Evolutionary conservation across 2,113 vertebrate genomes (phyloP).

Genomic region (Passer montanus): DNA sequence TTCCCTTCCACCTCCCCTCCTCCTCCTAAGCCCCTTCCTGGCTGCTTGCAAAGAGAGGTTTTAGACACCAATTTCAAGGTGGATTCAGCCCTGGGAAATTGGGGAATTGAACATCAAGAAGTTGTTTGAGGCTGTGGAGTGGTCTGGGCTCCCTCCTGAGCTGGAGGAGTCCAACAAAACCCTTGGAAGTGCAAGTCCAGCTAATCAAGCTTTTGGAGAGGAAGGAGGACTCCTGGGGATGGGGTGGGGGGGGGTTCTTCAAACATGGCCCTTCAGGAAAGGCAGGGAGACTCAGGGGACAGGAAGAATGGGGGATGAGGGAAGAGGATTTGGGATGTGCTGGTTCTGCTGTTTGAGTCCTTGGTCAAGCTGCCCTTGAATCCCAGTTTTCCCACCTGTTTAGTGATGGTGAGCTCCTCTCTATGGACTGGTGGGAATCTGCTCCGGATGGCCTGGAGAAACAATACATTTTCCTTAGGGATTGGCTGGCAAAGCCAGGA

Average conservation of each 20-base stretch:
- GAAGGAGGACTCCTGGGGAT: not conserved
- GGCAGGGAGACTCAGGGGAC: not conserved
- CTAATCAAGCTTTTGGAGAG: not conserved
- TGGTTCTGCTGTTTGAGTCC: not conserved
- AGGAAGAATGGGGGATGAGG: not conserved
- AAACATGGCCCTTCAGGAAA: not conserved
- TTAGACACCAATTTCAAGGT: constrained; percentile 65
- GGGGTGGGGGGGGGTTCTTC: not conserved
- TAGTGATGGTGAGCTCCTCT: not conserved
- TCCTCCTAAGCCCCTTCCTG: not conserved
- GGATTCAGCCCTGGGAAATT: constrained; percentile 43
- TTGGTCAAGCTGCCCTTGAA: not conserved
- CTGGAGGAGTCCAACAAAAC: not conserved
- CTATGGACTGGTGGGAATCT: rapidly evolving
- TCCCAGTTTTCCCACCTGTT: not conserved
- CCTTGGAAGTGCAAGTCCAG: not conserved
- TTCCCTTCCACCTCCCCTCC: not conserved
- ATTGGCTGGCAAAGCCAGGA: not conserved
- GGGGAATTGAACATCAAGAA: constrained; percentile 57
- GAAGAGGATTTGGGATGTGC: not conserved
- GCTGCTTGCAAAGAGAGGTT: constrained; percentile 13
- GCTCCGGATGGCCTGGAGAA: not conserved
- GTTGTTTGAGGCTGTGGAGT: constrained; percentile 44
- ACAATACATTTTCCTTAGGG: rapidly evolving
- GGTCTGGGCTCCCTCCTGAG: constrained; percentile 26